Percentiles rank a stretch among this genome's conserved stretches.
Evolutionary conservation across 2,113 vertebrate species (phyloP).

Genomic region (Agapornis roseicollis): DNA sequence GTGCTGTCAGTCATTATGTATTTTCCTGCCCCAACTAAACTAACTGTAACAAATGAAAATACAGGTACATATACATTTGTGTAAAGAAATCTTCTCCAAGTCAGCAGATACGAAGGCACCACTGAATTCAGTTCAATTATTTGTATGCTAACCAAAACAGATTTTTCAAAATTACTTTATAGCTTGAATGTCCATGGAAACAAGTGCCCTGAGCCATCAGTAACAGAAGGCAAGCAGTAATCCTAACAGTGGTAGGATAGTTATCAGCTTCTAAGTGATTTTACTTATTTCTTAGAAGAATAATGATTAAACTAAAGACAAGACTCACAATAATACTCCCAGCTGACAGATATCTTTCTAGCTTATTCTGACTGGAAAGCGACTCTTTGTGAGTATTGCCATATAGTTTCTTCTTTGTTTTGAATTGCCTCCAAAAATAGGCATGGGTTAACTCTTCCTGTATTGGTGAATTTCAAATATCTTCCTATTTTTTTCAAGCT

Average conservation of each 20-base stretch:
- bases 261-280: neutral
- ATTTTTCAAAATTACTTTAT: neutral
- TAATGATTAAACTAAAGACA: neutral
- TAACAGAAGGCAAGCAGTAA: neutral
- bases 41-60: neutral
- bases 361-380: neutral
- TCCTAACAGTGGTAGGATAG: neutral
- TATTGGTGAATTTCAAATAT: neutral
- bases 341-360: neutral
- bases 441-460: neutral
- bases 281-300: neutral
- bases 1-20: neutral
- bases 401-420: neutral
- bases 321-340: neutral
- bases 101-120: neutral
- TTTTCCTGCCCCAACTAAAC: neutral
- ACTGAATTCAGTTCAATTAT: neutral
- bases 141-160: neutral
- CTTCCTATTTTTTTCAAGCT: neutral
- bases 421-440: neutral
- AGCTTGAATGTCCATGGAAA: neutral
- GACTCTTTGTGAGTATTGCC: neutral
- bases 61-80: neutral
- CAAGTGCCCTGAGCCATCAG: neutral
- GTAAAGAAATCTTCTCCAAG: neutral